These are phyloP conservation scores for Sisor rabdophorus DNA, from an alignment of 2,113 vertebrate species.

Conservation along the genomic window DNA sequence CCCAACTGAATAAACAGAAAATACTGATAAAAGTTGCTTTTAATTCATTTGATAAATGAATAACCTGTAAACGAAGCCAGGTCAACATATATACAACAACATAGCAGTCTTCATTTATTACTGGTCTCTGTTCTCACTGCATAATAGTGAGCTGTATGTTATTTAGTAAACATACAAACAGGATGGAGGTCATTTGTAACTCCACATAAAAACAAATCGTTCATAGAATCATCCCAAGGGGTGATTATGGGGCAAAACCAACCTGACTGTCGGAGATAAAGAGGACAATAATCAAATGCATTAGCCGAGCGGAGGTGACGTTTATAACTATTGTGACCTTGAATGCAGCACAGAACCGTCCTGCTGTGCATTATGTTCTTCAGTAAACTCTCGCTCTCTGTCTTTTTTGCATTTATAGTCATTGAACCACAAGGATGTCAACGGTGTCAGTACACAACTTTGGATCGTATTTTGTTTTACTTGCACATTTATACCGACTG, in stretches of 20 bases:
- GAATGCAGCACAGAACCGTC: background rate
- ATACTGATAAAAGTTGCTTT: background rate
- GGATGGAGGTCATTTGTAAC: constrained; percentile 20
- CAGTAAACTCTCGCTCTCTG: background rate
- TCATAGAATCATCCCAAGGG: constrained; percentile 14
- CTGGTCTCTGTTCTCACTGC: background rate
- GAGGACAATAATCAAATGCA: constrained; percentile 22
- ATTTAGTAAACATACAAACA: constrained; percentile 25
- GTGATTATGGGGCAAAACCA: background rate
- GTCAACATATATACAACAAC: background rate
- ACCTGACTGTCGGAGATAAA: background rate
- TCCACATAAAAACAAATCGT: constrained; percentile 15
- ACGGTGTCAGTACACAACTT: too few relatives aligned
- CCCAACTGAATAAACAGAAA: background rate
- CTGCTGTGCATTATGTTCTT: background rate
- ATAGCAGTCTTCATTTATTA: background rate
- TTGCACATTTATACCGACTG: background rate
- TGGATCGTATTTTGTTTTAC: background rate
- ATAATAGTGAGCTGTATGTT: background rate
- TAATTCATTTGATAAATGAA: background rate
- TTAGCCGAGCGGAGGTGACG: background rate
- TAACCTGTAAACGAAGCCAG: background rate
- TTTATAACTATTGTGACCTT: background rate
- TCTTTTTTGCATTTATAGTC: background rate
- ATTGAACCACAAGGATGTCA: background rate